Base-by-base conservation (phyloP, 2,113 vertebrate species). In the Clarias magur region DNA sequence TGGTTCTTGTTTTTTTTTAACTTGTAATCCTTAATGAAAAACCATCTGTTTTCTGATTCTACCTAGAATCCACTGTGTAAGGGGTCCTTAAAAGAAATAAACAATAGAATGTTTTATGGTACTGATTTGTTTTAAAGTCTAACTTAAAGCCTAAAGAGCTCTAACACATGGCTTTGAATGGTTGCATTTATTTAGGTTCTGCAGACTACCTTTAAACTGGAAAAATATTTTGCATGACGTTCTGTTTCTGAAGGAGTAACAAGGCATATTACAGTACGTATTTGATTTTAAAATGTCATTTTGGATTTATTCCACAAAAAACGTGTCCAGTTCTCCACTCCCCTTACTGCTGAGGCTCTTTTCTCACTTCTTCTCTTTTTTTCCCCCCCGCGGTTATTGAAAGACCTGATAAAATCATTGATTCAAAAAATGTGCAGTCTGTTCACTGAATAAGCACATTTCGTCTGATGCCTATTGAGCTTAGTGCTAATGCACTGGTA, bases 391-490 rank as follows among this genome's bases (percentile, higher is more conserved):
- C 16, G 42, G 17, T 67, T 87, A 83, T 27, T 38, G 72, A 67
- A 87, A n/a, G 81, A 73, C 30, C 34, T 15, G 80, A 75, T 82
- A 63, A 60, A 60, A 57, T 60, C 42, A 67, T 30, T 12, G 79
- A 81, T 72, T 86, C 13, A 42, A 48, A 86, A 75, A 79, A 80
- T 21, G 27, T 34, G 85, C 38, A 62, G 80, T 63, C 65, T 75
- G 67, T 82, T 87, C 13, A 17, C 79, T 87, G 56, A 30, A 59
- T 86, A 87, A 82, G 79, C 56, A 82, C 68, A 82, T 62, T 87
- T 30, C 57, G 19, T 25, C 85, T 27, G 75, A 56, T 1, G 12
- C 25, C 79, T 48, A 81, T 70, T 73, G 67, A 60, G 57, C 38
- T 73, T 42, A 76, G 83, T 70, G 65, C 48, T 48, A 48, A 48